Percentiles rank a stretch among this genome's conserved stretches.
These are phyloP conservation scores for Trachemys scripta DNA, from an alignment of 2,113 vertebrate genomes.

Conservation along the genomic window DNA sequence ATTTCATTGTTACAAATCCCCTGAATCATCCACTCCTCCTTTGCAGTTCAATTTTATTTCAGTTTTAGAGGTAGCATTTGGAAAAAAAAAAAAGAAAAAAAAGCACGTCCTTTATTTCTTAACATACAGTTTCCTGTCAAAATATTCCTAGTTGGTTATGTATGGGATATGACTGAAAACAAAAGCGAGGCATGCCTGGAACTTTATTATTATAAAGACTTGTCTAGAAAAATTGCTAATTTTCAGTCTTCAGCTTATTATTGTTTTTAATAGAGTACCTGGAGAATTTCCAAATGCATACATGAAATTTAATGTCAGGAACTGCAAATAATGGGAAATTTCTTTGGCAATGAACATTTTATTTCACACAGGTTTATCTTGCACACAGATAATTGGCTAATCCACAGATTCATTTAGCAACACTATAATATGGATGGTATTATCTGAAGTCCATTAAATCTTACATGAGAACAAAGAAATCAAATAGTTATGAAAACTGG, in stretches of 20 bases:
- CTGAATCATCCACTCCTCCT: neutral
- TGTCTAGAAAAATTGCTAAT: neutral
- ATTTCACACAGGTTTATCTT: neutral
- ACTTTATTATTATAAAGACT: neutral
- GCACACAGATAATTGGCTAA: neutral
- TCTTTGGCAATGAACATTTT: neutral
- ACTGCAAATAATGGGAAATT: neutral
- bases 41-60: slow-evolving; percentile 37
- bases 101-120: neutral
- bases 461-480: neutral
- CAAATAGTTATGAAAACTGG: neutral
- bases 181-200: neutral
- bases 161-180: neutral
- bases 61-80: neutral
- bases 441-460: neutral
- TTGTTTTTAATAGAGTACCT: neutral
- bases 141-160: slow-evolving; percentile 9
- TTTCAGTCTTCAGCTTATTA: neutral
- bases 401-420: neutral
- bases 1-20: neutral
- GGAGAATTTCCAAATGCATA: slow-evolving; percentile 1
- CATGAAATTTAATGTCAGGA: neutral
- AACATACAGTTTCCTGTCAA: slow-evolving; percentile 24
- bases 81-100: neutral
- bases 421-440: neutral